These are phyloP conservation scores for Apostichopus japonicus DNA, from an alignment of 35 echinoderm and acorn worm genomes.

Conservation along the genomic window DNA sequence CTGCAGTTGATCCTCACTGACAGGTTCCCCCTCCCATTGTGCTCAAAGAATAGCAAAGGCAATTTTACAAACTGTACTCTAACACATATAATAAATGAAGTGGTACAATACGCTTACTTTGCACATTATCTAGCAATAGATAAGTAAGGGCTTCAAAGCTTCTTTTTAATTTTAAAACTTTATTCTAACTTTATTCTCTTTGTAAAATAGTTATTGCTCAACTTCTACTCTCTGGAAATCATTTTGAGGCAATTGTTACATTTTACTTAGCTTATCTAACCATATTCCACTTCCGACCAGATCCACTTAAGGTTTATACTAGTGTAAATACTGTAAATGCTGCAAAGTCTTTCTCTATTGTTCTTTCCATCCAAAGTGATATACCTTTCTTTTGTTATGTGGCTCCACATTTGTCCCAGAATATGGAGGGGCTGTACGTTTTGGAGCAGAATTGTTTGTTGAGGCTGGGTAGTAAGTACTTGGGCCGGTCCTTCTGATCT, in stretches of 20 bases:
- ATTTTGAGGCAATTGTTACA: neutral
- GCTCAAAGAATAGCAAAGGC: neutral
- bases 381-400: neutral
- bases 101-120: neutral
- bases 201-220: neutral
- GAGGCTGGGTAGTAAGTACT: neutral
- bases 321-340: neutral
- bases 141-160: neutral
- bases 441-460: neutral
- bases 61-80: neutral
- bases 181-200: neutral
- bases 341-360: neutral
- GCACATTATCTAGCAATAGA: neutral
- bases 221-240: neutral
- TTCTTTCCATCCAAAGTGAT: neutral
- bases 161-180: too few species aligned
- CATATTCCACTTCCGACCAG: neutral
- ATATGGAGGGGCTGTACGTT: neutral
- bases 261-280: neutral
- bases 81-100: neutral
- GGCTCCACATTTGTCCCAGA: neutral
- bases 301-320: neutral
- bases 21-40: neutral
- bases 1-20: neutral
- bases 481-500: neutral